A percentile compares a stretch with the other conserved stretches of the same genome.
Evolutionary conservation across 30 jellyfish, hydroid and myxozoan genomes (phyloP).

Genomic region (Turritopsis dohrnii): DNA sequence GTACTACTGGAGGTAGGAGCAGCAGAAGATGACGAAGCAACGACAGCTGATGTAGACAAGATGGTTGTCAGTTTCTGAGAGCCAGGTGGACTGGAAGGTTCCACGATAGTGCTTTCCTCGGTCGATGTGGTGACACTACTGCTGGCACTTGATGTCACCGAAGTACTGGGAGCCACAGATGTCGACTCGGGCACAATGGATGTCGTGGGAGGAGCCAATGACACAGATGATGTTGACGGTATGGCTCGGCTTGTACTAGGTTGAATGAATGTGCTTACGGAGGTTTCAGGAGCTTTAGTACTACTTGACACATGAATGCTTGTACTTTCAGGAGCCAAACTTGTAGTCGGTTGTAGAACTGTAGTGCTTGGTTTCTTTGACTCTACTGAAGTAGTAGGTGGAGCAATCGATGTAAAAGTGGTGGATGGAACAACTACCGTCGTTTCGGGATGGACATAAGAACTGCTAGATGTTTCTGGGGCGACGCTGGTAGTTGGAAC

Average conservation of each 20-base stretch:
- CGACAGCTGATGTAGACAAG: not conserved
- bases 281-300: not conserved
- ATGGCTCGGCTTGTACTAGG: not conserved
- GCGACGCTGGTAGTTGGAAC: conserved; percentile 14
- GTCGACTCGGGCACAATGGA: conserved; percentile 32
- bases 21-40: not conserved
- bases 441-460: conserved; percentile 12
- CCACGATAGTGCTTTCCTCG: not conserved
- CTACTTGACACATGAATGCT: not conserved
- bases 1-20: not conserved
- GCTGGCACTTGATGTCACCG: conserved; percentile 14
- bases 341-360: not conserved
- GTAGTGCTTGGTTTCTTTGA: not conserved
- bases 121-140: not conserved
- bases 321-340: not conserved
- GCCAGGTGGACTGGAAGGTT: not conserved
- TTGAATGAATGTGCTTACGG: not conserved
- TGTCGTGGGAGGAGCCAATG: not conserved
- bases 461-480: conserved; percentile 18
- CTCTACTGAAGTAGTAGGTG: conserved; percentile 30
- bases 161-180: conserved; percentile 16
- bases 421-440: conserved; percentile 19
- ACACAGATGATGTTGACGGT: conserved; percentile 6
- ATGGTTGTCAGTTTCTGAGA: not conserved
- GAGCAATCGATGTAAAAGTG: conserved; percentile 4